These are phyloP conservation scores for Gnathonemus echidnorhynchus DNA, from an alignment of 2,113 vertebrate genomes.

Conservation along the genomic window DNA sequence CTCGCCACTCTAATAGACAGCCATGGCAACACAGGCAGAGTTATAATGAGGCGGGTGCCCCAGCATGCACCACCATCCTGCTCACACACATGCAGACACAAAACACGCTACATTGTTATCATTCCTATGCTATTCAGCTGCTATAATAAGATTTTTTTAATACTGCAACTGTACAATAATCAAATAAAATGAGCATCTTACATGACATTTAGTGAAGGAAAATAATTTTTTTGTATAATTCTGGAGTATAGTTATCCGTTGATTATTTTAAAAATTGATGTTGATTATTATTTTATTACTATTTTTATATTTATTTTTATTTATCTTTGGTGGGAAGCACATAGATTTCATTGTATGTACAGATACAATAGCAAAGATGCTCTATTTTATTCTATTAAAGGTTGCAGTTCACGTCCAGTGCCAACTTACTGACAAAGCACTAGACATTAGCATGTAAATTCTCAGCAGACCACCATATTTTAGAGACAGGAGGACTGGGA, in stretches of 20 bases:
- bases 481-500: background rate
- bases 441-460: background rate
- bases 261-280: background rate
- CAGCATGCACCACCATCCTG: slow-evolving; percentile 29
- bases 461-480: background rate
- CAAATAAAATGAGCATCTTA: background rate
- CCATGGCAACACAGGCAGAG: slow-evolving; percentile 58
- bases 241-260: background rate
- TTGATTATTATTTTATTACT: background rate
- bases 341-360: background rate
- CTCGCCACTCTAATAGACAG: slow-evolving; percentile 56
- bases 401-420: background rate
- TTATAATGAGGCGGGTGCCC: slow-evolving; percentile 53
- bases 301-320: background rate
- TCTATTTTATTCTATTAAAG: background rate
- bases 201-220: background rate
- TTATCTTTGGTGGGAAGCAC: background rate
- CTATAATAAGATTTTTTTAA: background rate
- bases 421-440: background rate
- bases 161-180: background rate
- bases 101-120: background rate
- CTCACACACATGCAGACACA: background rate
- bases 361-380: background rate
- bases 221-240: background rate
- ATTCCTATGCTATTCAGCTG: background rate